These are phyloP conservation scores for Physocephala rufipes DNA, from an alignment of 2,888 invertebrate species.

Conservation along the genomic window DNA sequence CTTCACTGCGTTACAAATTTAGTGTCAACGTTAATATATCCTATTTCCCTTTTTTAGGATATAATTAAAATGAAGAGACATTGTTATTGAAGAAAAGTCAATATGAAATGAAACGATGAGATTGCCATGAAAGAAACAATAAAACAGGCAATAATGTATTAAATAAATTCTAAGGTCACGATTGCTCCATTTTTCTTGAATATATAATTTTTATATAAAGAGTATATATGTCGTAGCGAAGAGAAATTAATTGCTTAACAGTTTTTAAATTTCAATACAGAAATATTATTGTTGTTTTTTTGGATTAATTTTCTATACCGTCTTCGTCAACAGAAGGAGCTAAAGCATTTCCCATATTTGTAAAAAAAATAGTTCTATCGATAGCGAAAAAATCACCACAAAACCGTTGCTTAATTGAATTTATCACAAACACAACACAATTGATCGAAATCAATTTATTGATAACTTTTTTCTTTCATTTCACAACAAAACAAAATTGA, in stretches of 20 bases:
- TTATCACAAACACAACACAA: too few species aligned
- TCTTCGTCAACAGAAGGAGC: conserved; percentile 14
- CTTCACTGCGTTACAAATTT: too few species aligned
- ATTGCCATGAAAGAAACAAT: background rate
- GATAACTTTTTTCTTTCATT: too few species aligned
- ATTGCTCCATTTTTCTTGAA: background rate
- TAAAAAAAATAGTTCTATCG: conserved; percentile 4
- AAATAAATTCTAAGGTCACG: conserved; percentile 22
- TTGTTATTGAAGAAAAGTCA: conserved; percentile 7
- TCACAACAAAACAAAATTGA: conserved; percentile 5
- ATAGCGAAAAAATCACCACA: background rate
- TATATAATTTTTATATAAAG: background rate
- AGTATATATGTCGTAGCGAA: too few species aligned
- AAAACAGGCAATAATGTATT: background rate
- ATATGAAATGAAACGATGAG: background rate
- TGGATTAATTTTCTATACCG: conserved; percentile 2
- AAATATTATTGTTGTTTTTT: background rate
- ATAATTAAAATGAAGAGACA: conserved; percentile 13
- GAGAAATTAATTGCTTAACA: too few species aligned
- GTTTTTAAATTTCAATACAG: too few species aligned
- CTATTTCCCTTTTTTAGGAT: too few species aligned
- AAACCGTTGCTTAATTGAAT: conserved; percentile 33
- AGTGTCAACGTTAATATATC: too few species aligned
- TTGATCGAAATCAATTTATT: conserved; percentile 4
- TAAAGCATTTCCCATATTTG: conserved; percentile 9